Evolutionary conservation across 2,888 invertebrate species (phyloP).

Genomic region (Prosapia bicincta): DNA sequence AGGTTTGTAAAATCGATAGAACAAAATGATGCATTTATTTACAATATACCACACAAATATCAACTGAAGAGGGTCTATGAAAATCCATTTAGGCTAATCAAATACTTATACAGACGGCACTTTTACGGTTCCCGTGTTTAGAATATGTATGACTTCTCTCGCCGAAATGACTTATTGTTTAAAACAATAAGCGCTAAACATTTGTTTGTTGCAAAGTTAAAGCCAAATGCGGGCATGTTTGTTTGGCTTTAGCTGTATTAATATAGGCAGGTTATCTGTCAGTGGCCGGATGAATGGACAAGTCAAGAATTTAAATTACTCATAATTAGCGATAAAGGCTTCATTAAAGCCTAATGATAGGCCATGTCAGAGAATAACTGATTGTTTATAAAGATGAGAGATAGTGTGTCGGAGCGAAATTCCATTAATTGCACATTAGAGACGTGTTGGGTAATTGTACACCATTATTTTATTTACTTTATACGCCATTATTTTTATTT

Average conservation of each 20-base stretch:
- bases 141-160: not conserved
- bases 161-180: not conserved
- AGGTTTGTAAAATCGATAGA: too few relatives aligned
- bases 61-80: not conserved
- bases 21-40: too few relatives aligned
- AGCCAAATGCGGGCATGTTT: not conserved
- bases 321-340: not conserved
- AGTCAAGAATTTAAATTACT: not conserved
- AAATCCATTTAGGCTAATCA: not conserved
- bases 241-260: not conserved
- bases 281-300: not conserved
- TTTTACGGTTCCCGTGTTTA: not conserved
- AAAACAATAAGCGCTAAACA: not conserved
- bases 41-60: too few relatives aligned
- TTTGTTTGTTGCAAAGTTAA: not conserved
- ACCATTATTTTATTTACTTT: too few relatives aligned
- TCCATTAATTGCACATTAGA: too few relatives aligned
- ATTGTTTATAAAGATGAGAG: too few relatives aligned
- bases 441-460: too few relatives aligned
- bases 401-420: too few relatives aligned
- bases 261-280: not conserved
- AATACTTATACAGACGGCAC: not conserved
- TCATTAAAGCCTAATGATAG: not conserved
- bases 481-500: too few relatives aligned
- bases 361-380: not conserved